A percentile compares a stretch with the other conserved stretches of the same genome.
phyloP scores from a whole-genome alignment of 2,113 vertebrate genomes.

The Notechis scutatus region DNA sequence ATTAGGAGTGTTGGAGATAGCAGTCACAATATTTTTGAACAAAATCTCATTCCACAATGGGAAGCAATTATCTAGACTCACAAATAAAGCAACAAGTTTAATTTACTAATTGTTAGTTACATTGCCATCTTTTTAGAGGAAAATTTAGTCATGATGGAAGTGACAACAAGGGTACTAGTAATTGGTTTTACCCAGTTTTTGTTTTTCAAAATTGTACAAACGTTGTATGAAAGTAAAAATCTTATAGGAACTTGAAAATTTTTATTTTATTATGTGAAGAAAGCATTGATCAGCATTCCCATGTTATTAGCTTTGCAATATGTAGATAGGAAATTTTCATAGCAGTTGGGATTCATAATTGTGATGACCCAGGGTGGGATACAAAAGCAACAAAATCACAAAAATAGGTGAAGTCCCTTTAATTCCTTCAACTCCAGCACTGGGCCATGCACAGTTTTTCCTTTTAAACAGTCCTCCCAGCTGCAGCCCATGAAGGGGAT shows the following conservation, averaged over 20 bases:
- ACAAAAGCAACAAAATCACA: no score
- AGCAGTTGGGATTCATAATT: no score
- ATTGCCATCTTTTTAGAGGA: background rate
- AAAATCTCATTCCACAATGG: background rate
- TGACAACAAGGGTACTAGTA: background rate
- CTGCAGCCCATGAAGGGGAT: no score
- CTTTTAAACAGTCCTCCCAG: no score
- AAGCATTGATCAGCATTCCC: background rate
- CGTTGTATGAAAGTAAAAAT: background rate
- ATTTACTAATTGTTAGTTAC: background rate
- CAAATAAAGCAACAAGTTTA: background rate
- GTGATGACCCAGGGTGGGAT: no score
- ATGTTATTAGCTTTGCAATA: background rate
- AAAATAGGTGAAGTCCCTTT: no score
- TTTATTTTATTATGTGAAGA: background rate
- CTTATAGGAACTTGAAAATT: background rate
- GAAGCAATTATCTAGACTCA: background rate
- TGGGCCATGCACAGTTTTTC: no score
- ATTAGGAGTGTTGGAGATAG: background rate
- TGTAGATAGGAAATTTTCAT: background rate
- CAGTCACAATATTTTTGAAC: constrained; percentile 1
- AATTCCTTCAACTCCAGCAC: no score
- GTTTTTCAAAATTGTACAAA: background rate
- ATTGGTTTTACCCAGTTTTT: background rate
- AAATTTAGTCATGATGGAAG: background rate